Evolutionary conservation across 2,797 vertebrate species (phyloP).

Genomic region (Xiphorhynchus erythropygius): DNA sequence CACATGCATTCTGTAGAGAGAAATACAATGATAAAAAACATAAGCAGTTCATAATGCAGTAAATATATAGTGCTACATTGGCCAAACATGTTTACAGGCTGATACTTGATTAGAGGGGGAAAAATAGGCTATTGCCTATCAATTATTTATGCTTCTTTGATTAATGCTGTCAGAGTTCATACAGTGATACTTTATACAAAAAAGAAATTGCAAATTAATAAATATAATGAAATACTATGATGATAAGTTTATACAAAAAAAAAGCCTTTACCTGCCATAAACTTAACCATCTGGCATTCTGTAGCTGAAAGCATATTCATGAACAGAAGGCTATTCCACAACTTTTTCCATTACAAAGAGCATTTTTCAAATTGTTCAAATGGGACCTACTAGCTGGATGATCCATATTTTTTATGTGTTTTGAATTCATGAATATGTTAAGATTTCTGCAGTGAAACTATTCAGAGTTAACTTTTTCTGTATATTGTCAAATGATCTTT

Average conservation of each 20-base stretch:
- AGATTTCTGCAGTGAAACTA: conserved; percentile 22
- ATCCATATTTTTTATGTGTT: conserved; percentile 33
- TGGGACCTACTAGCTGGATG: neutral
- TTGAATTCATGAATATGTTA: conserved; percentile 10
- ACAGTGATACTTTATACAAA: neutral
- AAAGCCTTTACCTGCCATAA: neutral
- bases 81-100: neutral
- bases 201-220: neutral
- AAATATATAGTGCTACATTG: neutral
- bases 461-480: conserved; percentile 27
- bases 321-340: neutral
- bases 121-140: neutral
- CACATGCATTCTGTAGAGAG: neutral
- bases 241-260: neutral
- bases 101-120: neutral
- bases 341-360: neutral
- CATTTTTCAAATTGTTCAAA: conserved; percentile 33
- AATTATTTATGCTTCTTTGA: neutral
- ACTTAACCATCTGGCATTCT: neutral
- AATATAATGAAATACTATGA: neutral
- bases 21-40: neutral
- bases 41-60: neutral
- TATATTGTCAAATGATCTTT: conserved; percentile 39
- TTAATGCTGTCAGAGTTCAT: neutral
- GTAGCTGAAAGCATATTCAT: neutral